phyloP scores from a whole-genome alignment of 1,140 invertebrate species.

The Trissolcus basalis region DNA sequence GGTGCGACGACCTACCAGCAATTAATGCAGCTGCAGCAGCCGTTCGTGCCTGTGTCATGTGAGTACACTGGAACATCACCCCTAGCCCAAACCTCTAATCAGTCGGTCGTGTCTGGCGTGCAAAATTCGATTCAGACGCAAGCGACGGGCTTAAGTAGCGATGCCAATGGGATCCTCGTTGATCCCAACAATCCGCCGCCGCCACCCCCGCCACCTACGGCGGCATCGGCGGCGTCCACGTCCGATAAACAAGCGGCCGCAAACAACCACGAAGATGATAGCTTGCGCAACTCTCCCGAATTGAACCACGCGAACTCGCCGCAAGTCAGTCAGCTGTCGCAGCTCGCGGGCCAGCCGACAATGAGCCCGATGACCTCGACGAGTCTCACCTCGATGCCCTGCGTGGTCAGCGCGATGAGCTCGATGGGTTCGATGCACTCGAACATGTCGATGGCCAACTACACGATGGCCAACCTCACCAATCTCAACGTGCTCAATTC shows the following conservation, averaged over 20 bases:
- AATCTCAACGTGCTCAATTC: slow-evolving; percentile 70
- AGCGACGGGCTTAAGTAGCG: slow-evolving; percentile 64
- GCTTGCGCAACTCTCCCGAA: slow-evolving; percentile 73
- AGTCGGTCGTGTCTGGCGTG: slow-evolving; percentile 71
- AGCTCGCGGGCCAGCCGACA: slow-evolving; percentile 51
- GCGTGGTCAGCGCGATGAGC: slow-evolving; percentile 60
- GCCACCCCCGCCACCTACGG: slow-evolving; percentile 69
- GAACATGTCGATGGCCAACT: slow-evolving; percentile 63
- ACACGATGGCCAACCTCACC: slow-evolving; percentile 68
- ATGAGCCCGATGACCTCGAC: slow-evolving; percentile 70
- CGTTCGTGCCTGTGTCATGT: slow-evolving; percentile 94
- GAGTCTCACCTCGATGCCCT: slow-evolving; percentile 67
- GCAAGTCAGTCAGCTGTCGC: slow-evolving; percentile 61
- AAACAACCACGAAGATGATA: slow-evolving; percentile 71
- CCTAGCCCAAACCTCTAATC: slow-evolving; percentile 77
- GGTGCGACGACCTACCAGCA: slow-evolving; percentile 92
- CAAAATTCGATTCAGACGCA: slow-evolving; percentile 71
- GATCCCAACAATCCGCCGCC: slow-evolving; percentile 77
- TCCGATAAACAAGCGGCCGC: slow-evolving; percentile 65
- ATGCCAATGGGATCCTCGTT: slow-evolving; percentile 75
- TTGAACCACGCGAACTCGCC: slow-evolving; percentile 71
- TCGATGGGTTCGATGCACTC: slow-evolving; percentile 60
- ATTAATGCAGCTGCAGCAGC: slow-evolving; percentile 95
- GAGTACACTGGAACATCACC: slow-evolving; percentile 87
- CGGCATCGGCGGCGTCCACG: slow-evolving; percentile 60